Conservation (phyloP, 2,113 vertebrate genomes). For the Seriola dumerili region DNA sequence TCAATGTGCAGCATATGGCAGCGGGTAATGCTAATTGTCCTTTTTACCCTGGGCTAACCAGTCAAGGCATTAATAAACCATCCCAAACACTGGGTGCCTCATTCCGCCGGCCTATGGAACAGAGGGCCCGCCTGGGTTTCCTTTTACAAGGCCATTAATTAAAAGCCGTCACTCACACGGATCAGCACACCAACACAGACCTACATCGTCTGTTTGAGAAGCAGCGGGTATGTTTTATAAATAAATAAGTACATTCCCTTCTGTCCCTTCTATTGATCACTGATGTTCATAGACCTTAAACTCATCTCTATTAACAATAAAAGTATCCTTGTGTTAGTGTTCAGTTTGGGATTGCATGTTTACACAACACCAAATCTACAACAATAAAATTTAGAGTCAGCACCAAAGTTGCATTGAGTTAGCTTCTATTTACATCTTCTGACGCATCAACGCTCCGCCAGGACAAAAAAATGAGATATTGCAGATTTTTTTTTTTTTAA, state of each 20-base stretch:
- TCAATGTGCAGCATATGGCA: conserved; percentile 88
- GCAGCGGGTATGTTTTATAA: conserved; percentile 20
- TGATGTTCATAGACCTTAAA: not conserved
- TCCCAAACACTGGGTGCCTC: conserved; percentile 77
- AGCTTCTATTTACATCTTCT: not conserved
- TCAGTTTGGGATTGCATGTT: not conserved
- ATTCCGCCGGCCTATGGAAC: conserved; percentile 64
- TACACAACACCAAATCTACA: not conserved
- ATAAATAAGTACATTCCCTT: conserved; percentile 22
- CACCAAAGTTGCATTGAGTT: conserved; percentile 8
- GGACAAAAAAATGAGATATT: not conserved
- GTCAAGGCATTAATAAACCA: conserved; percentile 85
- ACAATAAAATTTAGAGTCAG: not conserved
- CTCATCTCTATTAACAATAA: not conserved
- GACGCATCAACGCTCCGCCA: not conserved
- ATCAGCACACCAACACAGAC: conserved; percentile 61
- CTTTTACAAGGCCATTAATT: conserved; percentile 83
- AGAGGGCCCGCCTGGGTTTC: conserved; percentile 73
- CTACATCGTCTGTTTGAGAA: conserved; percentile 42
- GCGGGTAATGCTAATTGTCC: conserved; percentile 88
- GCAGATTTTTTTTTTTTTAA: not conserved
- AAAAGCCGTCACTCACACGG: conserved; percentile 81
- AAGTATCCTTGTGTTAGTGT: not conserved
- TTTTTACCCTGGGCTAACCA: conserved; percentile 85
- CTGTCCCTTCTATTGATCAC: not conserved